These are phyloP conservation scores for Neopelma chrysocephalum DNA, from an alignment of 2,797 vertebrate species.

Conservation along the genomic window DNA sequence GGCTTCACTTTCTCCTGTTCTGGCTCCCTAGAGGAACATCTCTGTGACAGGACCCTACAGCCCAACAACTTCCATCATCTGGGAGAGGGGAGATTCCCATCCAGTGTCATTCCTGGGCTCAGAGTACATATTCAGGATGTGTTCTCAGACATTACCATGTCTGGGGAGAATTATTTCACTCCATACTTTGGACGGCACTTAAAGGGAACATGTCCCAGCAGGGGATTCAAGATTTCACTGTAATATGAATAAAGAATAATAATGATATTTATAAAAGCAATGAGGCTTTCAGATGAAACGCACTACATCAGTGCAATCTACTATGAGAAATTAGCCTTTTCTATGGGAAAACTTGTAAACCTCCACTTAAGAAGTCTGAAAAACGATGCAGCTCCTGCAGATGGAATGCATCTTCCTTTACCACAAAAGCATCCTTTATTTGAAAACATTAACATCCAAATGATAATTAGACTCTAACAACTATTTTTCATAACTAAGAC, in stretches of 20 bases:
- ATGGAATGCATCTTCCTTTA: not conserved
- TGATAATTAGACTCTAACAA: not conserved
- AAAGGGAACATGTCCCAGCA: not conserved
- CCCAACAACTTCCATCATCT: not conserved
- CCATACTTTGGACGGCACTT: not conserved
- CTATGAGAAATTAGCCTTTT: not conserved
- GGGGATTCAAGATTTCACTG: not conserved
- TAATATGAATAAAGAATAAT: not conserved
- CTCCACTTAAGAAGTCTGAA: not conserved
- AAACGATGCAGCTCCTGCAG: not conserved
- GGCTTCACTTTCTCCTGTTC: not conserved
- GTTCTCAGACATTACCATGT: not conserved
- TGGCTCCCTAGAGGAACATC: accelerated
- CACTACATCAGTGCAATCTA: not conserved
- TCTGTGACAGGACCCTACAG: not conserved
- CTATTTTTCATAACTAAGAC: not conserved
- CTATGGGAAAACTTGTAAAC: not conserved
- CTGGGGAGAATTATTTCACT: not conserved
- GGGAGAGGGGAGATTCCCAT: not conserved
- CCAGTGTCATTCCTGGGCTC: not conserved
- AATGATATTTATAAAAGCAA: constrained; percentile 15
- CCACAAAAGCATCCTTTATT: not conserved
- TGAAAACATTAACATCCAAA: not conserved
- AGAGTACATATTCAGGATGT: accelerated
- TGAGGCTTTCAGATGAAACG: constrained; percentile 1